phyloP scores from a whole-genome alignment of 2,797 vertebrate genomes.

The Prionace glauca region DNA sequence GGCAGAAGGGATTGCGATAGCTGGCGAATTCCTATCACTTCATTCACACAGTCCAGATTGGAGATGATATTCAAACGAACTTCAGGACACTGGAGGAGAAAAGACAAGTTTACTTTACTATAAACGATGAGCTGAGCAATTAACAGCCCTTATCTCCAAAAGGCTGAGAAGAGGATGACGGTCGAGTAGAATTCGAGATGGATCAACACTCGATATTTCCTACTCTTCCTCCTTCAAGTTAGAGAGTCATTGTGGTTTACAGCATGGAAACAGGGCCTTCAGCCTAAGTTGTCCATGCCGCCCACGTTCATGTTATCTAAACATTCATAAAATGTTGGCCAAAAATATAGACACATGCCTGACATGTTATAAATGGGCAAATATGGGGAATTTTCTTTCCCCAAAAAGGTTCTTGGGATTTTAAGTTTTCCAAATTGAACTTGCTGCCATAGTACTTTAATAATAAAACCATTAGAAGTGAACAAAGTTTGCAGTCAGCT shows the following conservation, averaged over 20 bases:
- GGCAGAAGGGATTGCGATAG: constrained; percentile 83
- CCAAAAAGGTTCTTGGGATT: neutral
- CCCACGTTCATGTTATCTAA: too few relatives aligned
- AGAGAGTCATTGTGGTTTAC: too few relatives aligned
- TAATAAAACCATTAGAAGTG: neutral
- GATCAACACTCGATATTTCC: neutral
- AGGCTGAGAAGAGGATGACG: neutral
- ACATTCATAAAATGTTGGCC: neutral
- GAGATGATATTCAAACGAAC: constrained; percentile 88
- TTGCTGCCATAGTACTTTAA: neutral
- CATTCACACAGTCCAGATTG: constrained; percentile 83
- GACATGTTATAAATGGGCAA: neutral
- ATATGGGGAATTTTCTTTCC: neutral
- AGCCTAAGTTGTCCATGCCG: too few relatives aligned
- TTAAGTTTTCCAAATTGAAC: neutral
- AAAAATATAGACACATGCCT: neutral
- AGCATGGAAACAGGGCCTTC: too few relatives aligned
- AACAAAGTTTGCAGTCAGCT: neutral
- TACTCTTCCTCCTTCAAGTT: neutral
- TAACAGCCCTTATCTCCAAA: neutral
- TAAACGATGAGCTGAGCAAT: neutral
- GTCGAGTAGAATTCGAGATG: neutral
- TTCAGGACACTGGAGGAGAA: constrained; percentile 70
- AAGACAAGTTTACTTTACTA: neutral
- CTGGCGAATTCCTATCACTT: constrained; percentile 83